Conservation (phyloP, 2,797 vertebrate species). For the Oophaga sylvatica region DNA sequence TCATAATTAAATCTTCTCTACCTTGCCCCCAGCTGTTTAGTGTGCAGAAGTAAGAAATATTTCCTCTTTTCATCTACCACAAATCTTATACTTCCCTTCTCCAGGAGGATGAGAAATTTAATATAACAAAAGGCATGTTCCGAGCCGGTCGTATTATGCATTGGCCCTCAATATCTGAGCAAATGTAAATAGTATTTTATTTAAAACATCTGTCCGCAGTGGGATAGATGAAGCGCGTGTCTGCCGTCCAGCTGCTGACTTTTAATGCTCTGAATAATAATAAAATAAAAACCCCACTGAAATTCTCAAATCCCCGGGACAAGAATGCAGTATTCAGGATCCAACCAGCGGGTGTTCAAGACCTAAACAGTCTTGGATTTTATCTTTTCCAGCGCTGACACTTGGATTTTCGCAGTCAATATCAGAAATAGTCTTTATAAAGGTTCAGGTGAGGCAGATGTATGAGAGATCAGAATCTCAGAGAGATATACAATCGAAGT, state of each 20-base stretch:
- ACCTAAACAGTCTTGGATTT: slow-evolving; percentile 46
- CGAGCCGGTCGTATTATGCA: slow-evolving; percentile 45
- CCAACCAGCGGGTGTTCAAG: slow-evolving; percentile 47
- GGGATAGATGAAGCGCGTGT: slow-evolving; percentile 57
- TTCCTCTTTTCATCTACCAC: slow-evolving; percentile 52
- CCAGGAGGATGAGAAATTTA: slow-evolving; percentile 57
- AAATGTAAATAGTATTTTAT: slow-evolving; percentile 61
- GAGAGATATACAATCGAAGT: neutral
- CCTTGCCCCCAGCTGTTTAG: slow-evolving; percentile 49
- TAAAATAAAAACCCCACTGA: slow-evolving; percentile 48
- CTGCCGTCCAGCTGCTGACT: slow-evolving; percentile 60
- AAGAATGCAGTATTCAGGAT: slow-evolving; percentile 57
- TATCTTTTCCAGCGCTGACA: slow-evolving; percentile 17
- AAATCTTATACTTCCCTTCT: slow-evolving; percentile 58
- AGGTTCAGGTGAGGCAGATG: slow-evolving; percentile 24
- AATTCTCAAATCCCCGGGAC: slow-evolving; percentile 55
- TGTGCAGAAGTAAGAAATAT: slow-evolving; percentile 53
- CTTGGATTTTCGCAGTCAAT: slow-evolving; percentile 5
- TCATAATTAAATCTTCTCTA: slow-evolving; percentile 23
- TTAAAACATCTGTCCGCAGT: slow-evolving; percentile 61
- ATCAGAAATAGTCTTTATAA: neutral
- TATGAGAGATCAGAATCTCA: neutral
- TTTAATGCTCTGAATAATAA: slow-evolving; percentile 56
- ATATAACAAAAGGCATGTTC: slow-evolving; percentile 57
- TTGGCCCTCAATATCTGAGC: slow-evolving; percentile 51